Conservation (phyloP, 2,888 invertebrate species). For the Rhagium mordax region DNA sequence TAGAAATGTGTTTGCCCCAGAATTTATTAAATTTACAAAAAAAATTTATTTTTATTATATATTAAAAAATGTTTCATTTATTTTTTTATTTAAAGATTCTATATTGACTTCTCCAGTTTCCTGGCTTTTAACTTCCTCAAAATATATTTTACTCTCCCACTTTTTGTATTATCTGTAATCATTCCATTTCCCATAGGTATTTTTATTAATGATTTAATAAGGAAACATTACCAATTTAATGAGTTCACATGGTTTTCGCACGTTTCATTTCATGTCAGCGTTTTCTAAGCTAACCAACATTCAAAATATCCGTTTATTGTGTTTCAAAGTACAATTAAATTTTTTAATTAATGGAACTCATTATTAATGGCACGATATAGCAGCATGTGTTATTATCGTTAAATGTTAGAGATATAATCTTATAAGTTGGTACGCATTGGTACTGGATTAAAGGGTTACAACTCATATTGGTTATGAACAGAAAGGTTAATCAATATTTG, state of each 20-base stretch:
- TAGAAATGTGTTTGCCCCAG: too few relatives aligned
- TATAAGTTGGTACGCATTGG: constrained; percentile 67
- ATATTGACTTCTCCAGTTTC: too few relatives aligned
- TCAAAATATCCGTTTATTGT: constrained; percentile 18
- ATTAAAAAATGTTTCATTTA: too few relatives aligned
- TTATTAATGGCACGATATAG: constrained; percentile 58
- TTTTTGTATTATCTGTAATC: too few relatives aligned
- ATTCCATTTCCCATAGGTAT: too few relatives aligned
- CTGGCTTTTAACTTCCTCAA: too few relatives aligned
- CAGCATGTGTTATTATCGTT: constrained; percentile 63
- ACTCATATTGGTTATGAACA: constrained; percentile 61
- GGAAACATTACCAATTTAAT: too few relatives aligned
- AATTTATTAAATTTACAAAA: too few relatives aligned
- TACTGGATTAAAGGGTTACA: constrained; percentile 65
- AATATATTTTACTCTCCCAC: too few relatives aligned
- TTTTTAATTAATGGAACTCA: constrained; percentile 57
- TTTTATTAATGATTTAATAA: too few relatives aligned
- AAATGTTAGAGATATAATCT: constrained; percentile 66
- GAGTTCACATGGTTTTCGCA: not conserved
- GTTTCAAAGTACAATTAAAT: constrained; percentile 41
- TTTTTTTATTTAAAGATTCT: too few relatives aligned
- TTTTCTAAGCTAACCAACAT: not conserved
- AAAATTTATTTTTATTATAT: too few relatives aligned
- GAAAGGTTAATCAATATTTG: constrained; percentile 66
- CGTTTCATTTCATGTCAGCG: not conserved